Evolutionary conservation across 2,113 vertebrate species (phyloP).

Genomic region (Ictalurus furcatus): DNA sequence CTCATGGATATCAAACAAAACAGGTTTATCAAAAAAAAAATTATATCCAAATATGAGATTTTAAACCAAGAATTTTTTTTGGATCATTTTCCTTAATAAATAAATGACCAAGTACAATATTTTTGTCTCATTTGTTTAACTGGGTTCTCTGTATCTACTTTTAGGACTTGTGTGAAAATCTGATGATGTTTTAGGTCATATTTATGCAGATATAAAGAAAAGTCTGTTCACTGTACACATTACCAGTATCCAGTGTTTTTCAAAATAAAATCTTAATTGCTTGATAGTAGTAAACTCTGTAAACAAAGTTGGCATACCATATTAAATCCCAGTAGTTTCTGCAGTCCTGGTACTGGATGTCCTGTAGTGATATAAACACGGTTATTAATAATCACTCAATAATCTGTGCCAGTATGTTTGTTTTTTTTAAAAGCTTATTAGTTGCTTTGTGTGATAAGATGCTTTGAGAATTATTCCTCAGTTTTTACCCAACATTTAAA

Average conservation of each 20-base stretch:
- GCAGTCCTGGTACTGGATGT: conserved; percentile 73
- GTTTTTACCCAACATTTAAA: background rate
- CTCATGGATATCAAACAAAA: too few relatives aligned
- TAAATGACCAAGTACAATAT: too few relatives aligned
- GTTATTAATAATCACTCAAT: background rate
- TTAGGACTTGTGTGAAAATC: too few relatives aligned
- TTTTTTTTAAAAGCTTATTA: background rate
- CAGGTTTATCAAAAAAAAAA: too few relatives aligned
- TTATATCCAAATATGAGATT: too few relatives aligned
- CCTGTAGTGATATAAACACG: conserved; percentile 55
- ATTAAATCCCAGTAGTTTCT: conserved; percentile 88
- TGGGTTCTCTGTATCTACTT: too few relatives aligned
- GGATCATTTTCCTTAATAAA: too few relatives aligned
- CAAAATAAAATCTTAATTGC: background rate
- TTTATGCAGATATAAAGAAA: too few relatives aligned
- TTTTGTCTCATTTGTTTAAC: too few relatives aligned
- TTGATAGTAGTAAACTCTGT: background rate
- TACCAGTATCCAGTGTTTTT: background rate
- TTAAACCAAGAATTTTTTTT: too few relatives aligned
- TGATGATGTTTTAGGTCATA: too few relatives aligned
- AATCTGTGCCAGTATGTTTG: background rate
- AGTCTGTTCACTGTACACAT: too few relatives aligned
- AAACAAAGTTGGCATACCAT: conserved; percentile 72
- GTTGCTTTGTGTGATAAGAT: background rate
- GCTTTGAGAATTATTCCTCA: background rate